phyloP scores from a whole-genome alignment of 1,140 invertebrate genomes.

The Drosophila yakuba region DNA sequence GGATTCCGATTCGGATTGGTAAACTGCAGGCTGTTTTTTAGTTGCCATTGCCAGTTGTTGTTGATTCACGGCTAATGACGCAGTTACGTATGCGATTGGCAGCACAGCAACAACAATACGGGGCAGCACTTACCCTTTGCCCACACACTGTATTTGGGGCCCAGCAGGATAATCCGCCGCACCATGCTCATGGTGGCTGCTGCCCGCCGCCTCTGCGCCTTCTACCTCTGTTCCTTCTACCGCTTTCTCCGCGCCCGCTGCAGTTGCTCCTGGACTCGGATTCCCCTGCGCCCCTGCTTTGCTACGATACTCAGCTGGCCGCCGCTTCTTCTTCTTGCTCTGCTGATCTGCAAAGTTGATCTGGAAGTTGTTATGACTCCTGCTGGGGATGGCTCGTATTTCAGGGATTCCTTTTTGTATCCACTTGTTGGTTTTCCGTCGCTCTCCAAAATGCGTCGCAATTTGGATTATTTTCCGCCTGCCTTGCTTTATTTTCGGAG shows the following conservation, averaged over 20 bases:
- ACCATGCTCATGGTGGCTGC: constrained; percentile 80
- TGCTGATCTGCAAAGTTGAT: constrained; percentile 24
- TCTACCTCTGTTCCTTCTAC: neutral
- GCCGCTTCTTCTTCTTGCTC: constrained; percentile 41
- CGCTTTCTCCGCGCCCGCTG: constrained; percentile 12
- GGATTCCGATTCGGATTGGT: neutral
- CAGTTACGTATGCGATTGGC: constrained; percentile 77
- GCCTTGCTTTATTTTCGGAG: constrained; percentile 62
- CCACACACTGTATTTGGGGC: constrained; percentile 76
- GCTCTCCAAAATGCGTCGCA: constrained; percentile 57
- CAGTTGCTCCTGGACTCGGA: constrained; percentile 8
- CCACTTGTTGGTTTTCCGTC: constrained; percentile 11
- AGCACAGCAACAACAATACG: constrained; percentile 43
- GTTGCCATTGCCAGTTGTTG: constrained; percentile 22
- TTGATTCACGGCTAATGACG: constrained; percentile 62
- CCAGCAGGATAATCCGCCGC: constrained; percentile 74
- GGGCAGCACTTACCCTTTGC: constrained; percentile 69
- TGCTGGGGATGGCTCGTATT: neutral
- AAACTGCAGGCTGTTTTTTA: constrained; percentile 13
- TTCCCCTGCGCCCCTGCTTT: constrained; percentile 8
- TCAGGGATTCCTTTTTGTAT: constrained; percentile 8
- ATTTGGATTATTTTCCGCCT: constrained; percentile 62
- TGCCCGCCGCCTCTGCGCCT: neutral
- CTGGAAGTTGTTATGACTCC: constrained; percentile 9
- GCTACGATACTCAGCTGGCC: constrained; percentile 29